Percentiles rank a stretch among this genome's conserved stretches.
phyloP scores from a whole-genome alignment of 2,888 invertebrate genomes.

The Trichogramma evanescens region DNA sequence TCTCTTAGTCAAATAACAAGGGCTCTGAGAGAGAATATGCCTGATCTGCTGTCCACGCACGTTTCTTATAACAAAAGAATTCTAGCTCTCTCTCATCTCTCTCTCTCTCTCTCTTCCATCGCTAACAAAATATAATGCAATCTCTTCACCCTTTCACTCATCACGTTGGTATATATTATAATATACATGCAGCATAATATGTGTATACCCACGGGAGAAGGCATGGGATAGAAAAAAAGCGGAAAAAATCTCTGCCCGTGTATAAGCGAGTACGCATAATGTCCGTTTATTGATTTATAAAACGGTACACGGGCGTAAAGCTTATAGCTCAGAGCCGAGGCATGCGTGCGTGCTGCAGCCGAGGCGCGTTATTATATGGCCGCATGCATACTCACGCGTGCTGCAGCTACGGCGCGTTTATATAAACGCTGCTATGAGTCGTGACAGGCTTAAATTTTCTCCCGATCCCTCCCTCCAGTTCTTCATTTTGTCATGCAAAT shows the following conservation, averaged over 20 bases:
- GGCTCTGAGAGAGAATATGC: no score
- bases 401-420: no score
- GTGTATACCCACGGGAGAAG: not conserved
- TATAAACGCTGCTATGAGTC: not conserved
- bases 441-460: not conserved
- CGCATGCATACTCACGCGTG: not conserved
- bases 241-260: not conserved
- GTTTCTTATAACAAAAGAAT: no score
- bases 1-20: no score
- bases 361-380: not conserved
- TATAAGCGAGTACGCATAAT: not conserved
- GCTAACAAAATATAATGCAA: constrained; percentile 14
- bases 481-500: constrained; percentile 14
- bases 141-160: not conserved
- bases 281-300: not conserved
- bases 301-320: not conserved
- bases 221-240: not conserved
- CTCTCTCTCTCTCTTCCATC: not conserved
- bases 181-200: not conserved
- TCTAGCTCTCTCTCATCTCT: not conserved
- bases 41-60: no score
- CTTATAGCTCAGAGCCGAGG: not conserved
- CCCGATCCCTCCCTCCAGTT: not conserved
- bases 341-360: not conserved
- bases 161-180: not conserved